Conservation (phyloP, 2,113 vertebrate genomes). For the Megaleporinus macrocephalus region DNA sequence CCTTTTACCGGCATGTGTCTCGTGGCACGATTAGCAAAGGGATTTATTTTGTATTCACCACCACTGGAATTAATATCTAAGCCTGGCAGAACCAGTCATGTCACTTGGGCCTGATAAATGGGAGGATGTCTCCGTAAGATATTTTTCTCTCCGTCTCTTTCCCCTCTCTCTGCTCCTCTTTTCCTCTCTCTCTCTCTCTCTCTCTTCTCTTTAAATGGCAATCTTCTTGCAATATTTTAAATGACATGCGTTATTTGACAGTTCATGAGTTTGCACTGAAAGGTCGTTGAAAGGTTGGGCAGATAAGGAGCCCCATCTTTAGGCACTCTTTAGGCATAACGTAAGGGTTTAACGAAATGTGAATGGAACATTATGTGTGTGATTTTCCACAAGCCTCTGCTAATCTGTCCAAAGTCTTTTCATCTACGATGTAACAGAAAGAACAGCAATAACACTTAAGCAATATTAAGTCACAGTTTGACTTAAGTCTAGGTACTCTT, state of each 20-base stretch:
- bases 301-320: slow-evolving; percentile 34
- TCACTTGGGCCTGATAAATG: slow-evolving; percentile 74
- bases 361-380: neutral
- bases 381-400: slow-evolving; percentile 16
- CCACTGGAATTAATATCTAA: slow-evolving; percentile 79
- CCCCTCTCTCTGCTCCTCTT: slow-evolving; percentile 26
- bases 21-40: slow-evolving; percentile 73
- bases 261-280: slow-evolving; percentile 48
- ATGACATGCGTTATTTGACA: slow-evolving; percentile 62
- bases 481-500: neutral
- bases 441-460: slow-evolving; percentile 10
- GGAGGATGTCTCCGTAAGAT: slow-evolving; percentile 70
- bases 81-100: slow-evolving; percentile 70
- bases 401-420: slow-evolving; percentile 29
- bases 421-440: neutral
- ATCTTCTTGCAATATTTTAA: slow-evolving; percentile 39
- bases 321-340: slow-evolving; percentile 3
- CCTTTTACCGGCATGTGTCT: slow-evolving; percentile 73
- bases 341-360: neutral
- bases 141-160: slow-evolving; percentile 57
- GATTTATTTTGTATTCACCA: slow-evolving; percentile 78
- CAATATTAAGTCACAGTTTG: neutral
- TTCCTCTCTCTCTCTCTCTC: slow-evolving; percentile 8
- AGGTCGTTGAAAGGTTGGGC: slow-evolving; percentile 38
- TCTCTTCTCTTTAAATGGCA: slow-evolving; percentile 43